These are phyloP conservation scores for Smittia sp. DNA, from an alignment of 2,888 invertebrate genomes.

Conservation along the genomic window DNA sequence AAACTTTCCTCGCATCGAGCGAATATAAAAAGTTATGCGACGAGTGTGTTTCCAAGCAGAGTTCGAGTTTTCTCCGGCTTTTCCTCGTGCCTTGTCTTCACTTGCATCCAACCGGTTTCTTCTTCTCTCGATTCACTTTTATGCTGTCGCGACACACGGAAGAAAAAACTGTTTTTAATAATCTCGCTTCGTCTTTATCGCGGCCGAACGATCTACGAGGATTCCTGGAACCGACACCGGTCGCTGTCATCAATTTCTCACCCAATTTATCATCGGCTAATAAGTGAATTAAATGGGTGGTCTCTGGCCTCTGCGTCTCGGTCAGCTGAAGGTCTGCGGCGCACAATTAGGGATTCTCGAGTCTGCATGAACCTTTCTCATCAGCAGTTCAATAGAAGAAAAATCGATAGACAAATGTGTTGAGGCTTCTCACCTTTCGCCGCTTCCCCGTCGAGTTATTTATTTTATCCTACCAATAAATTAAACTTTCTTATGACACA, in stretches of 20 bases:
- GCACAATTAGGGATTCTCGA: too few relatives aligned
- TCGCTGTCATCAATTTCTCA: conserved; percentile 31
- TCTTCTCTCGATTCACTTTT: neutral
- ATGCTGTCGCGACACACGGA: neutral
- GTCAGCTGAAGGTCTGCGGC: neutral
- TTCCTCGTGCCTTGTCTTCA: neutral
- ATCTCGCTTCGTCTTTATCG: neutral
- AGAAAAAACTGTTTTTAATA: neutral
- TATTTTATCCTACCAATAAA: neutral
- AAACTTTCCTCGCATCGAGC: neutral
- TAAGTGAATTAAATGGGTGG: conserved; percentile 32
- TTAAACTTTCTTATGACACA: conserved; percentile 2
- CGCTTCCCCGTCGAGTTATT: neutral
- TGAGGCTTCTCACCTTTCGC: neutral
- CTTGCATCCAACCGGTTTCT: neutral
- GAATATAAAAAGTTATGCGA: too few relatives aligned
- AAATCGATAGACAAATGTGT: neutral
- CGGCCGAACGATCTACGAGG: neutral
- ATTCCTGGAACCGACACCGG: neutral
- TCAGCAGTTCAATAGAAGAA: neutral
- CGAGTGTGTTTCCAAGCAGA: too few relatives aligned
- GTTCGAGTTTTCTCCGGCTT: neutral
- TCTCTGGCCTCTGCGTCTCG: neutral
- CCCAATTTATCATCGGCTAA: conserved; percentile 34
- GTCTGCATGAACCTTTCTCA: too few relatives aligned